phyloP scores from a whole-genome alignment of 1,140 invertebrate species.

The Helicoverpa zea region DNA sequence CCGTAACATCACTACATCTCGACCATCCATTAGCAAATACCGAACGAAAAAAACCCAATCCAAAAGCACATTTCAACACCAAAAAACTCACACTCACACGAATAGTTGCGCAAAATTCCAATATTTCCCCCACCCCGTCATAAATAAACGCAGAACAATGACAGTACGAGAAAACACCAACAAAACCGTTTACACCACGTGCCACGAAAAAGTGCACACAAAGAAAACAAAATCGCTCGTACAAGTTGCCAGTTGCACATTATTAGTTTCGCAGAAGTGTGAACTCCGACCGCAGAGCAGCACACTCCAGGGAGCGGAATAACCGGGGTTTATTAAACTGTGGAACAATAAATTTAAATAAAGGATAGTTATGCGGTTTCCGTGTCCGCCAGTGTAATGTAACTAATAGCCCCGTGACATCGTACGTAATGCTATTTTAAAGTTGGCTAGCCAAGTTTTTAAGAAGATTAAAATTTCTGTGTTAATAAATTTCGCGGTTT shows the following conservation, averaged over 20 bases:
- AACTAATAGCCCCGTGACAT: constrained; percentile 42
- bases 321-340: constrained; percentile 59
- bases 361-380: constrained; percentile 82
- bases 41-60: constrained; percentile 23
- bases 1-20: not conserved
- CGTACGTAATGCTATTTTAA: constrained; percentile 44
- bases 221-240: constrained; percentile 53
- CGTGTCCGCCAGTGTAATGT: constrained; percentile 69
- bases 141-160: constrained; percentile 46
- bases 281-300: constrained; percentile 61
- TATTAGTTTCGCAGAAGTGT: constrained; percentile 74
- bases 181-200: constrained; percentile 58
- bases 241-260: constrained; percentile 51
- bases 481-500: constrained; percentile 27
- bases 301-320: constrained; percentile 55
- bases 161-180: constrained; percentile 46
- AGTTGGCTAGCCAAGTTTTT: constrained; percentile 23
- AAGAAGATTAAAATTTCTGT: constrained; percentile 29
- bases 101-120: constrained; percentile 40
- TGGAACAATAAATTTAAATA: constrained; percentile 82
- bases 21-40: constrained; percentile 8
- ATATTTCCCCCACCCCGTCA: constrained; percentile 35
- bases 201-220: constrained; percentile 58
- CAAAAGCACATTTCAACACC: constrained; percentile 19
- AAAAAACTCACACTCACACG: constrained; percentile 22